Evolutionary conservation across 2,888 invertebrate species (phyloP).

Genomic region (Archaeoteleia sp.): DNA sequence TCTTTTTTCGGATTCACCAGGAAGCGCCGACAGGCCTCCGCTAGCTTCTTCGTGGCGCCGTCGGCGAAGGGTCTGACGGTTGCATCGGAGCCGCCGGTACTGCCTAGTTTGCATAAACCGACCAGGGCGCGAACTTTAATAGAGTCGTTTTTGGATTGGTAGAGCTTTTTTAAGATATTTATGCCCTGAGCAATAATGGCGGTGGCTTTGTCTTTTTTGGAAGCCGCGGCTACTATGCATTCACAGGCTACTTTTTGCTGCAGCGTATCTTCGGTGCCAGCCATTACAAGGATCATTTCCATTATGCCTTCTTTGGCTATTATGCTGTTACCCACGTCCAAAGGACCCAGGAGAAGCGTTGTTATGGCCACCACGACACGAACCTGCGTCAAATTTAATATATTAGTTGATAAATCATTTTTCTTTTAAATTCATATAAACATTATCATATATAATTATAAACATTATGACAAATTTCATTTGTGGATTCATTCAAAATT

Average conservation of each 20-base stretch:
- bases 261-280: conserved; percentile 90
- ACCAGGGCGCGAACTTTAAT: conserved; percentile 92
- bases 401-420: too few relatives aligned
- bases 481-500: too few relatives aligned
- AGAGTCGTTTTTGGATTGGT: conserved; percentile 91
- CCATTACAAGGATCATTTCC: conserved; percentile 98
- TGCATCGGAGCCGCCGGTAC: conserved; percentile 95
- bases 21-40: conserved; percentile 95
- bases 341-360: conserved; percentile 90
- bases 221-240: conserved; percentile 96
- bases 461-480: too few relatives aligned
- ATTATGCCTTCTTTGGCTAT: conserved; percentile 91
- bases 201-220: conserved; percentile 97
- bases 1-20: conserved; percentile 91
- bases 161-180: conserved; percentile 94
- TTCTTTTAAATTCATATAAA: too few relatives aligned
- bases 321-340: conserved; percentile 93
- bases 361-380: conserved; percentile 92
- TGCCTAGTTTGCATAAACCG: conserved; percentile 96
- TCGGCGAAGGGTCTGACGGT: conserved; percentile 96
- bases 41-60: conserved; percentile 92
- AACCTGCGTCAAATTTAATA: too few relatives aligned
- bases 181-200: conserved; percentile 92
- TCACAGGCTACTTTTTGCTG: conserved; percentile 97
- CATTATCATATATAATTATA: too few relatives aligned